Conservation (phyloP, 1,140 invertebrate genomes). For the Euura saliciscinereae region DNA sequence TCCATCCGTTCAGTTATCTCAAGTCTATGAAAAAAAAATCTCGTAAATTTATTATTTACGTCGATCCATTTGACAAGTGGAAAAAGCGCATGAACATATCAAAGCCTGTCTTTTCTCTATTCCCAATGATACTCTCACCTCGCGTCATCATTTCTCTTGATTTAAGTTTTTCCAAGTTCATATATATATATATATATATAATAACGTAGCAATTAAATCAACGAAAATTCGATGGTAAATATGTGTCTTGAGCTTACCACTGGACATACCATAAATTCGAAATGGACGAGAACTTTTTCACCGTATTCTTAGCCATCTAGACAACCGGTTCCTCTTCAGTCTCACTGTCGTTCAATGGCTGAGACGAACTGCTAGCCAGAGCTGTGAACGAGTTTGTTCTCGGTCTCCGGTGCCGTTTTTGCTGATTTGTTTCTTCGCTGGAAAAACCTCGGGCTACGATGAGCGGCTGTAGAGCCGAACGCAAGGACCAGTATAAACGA, state of each 20-base stretch:
- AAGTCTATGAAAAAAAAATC: no score
- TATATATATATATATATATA: no score
- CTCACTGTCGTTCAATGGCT: conserved; percentile 45
- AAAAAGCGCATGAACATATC: no score
- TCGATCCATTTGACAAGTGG: no score
- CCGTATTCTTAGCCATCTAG: conserved; percentile 17
- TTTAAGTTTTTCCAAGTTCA: no score
- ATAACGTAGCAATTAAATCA: background rate
- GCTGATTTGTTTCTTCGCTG: conserved; percentile 17
- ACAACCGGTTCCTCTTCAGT: conserved; percentile 55
- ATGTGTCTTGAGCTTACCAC: background rate
- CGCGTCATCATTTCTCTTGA: background rate
- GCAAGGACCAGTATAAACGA: conserved; percentile 70
- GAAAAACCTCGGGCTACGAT: conserved; percentile 56
- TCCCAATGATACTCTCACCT: background rate
- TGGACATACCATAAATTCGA: background rate
- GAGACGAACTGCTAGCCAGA: conserved; percentile 23
- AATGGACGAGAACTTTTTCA: background rate
- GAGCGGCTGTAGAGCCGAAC: conserved; percentile 73
- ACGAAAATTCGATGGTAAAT: background rate
- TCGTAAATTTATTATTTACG: no score
- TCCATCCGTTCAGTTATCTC: no score
- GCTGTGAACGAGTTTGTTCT: conserved; percentile 42
- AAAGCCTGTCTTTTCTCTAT: background rate
- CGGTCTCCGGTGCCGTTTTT: conserved; percentile 31